Conservation (phyloP, 2,888 invertebrate genomes). For the Platycnemis pennipes region DNA sequence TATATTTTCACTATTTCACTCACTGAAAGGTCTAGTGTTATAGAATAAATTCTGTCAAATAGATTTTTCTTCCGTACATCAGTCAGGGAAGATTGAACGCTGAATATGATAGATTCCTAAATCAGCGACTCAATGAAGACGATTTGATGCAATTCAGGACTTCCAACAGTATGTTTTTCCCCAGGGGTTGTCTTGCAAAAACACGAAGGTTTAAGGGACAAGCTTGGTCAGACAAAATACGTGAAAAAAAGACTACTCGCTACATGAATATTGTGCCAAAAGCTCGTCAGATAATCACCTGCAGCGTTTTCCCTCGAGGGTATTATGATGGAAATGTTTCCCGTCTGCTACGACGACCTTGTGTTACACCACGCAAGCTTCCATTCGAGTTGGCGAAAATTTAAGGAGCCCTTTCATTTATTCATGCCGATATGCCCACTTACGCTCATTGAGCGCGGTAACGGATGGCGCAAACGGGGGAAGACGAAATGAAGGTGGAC, state of each 20-base stretch:
- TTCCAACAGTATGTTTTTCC: not conserved
- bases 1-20: not conserved
- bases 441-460: conserved; percentile 45
- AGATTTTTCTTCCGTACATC: not conserved
- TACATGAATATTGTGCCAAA: not conserved
- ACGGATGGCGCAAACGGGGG: not conserved
- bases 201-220: not conserved
- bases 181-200: not conserved
- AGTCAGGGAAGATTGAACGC: not conserved
- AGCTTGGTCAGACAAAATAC: not conserved
- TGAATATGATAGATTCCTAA: not conserved
- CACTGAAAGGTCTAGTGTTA: not conserved
- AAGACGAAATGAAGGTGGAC: not conserved
- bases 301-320: not conserved
- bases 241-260: not conserved
- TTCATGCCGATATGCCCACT: conserved; percentile 37
- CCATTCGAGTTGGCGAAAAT: not conserved
- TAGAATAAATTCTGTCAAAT: not conserved
- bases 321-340: conserved; percentile 17
- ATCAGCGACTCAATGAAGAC: not conserved
- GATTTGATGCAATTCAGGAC: not conserved
- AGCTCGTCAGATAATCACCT: not conserved
- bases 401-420: conserved; percentile 28
- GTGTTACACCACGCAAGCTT: not conserved
- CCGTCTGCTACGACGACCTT: not conserved